A percentile compares a stretch with the other conserved stretches of the same genome.
phyloP scores from a whole-genome alignment of 92 coral and sea anemone species.

The Montipora capitata region DNA sequence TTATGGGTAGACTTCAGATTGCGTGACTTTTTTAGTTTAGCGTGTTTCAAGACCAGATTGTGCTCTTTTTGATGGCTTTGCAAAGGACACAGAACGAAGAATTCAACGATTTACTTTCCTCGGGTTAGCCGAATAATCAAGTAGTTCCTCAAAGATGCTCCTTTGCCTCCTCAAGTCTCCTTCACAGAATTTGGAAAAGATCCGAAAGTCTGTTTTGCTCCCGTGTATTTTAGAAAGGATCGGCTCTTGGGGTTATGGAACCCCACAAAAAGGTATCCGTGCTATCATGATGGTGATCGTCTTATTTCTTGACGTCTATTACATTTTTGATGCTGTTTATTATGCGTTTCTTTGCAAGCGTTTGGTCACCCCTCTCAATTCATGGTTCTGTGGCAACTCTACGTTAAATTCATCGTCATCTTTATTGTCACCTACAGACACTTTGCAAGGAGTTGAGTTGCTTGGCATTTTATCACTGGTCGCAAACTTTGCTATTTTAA shows the following conservation, averaged over 20 bases:
- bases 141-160: not conserved
- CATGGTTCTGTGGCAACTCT: conserved; percentile 43
- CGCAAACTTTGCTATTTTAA: conserved; percentile 42
- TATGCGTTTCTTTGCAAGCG: not conserved
- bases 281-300: too few species aligned
- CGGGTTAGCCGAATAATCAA: not conserved
- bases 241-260: not conserved
- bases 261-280: too few species aligned
- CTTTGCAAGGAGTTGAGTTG: conserved; percentile 15
- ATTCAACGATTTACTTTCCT: conserved; percentile 19
- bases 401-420: conserved; percentile 5
- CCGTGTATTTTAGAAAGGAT: conserved; percentile 61
- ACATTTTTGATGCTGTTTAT: not conserved
- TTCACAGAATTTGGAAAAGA: not conserved
- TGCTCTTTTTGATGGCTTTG: not conserved
- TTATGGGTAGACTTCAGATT: conserved; percentile 48
- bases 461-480: not conserved
- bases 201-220: conserved; percentile 39
- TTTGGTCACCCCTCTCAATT: conserved; percentile 38
- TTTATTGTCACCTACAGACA: not conserved
- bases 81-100: conserved; percentile 7
- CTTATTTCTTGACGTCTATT: not conserved
- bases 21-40: conserved; percentile 17
- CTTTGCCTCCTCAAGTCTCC: not conserved
- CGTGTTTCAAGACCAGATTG: not conserved